Evolutionary conservation across 2,797 vertebrate species (phyloP).

Genomic region (Schizopygopsis pylzovi): DNA sequence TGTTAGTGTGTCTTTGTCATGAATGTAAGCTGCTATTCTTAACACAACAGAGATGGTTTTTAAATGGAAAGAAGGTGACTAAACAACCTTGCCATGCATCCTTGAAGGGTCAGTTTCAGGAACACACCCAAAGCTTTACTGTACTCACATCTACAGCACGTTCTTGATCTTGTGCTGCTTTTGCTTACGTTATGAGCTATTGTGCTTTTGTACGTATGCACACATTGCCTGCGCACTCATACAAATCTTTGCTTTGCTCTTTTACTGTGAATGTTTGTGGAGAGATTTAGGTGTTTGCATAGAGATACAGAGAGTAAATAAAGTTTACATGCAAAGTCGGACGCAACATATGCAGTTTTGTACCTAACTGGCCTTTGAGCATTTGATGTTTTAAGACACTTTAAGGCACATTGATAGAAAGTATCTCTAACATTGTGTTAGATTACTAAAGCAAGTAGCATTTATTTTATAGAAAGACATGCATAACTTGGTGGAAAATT

Average conservation of each 20-base stretch:
- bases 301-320: constrained; percentile 33
- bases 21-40: constrained; percentile 1
- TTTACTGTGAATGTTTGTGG: constrained; percentile 45
- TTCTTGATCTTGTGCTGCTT: constrained; percentile 9
- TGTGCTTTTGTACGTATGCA: constrained; percentile 20
- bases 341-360: background rate
- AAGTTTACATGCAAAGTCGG: constrained; percentile 13
- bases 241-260: constrained; percentile 43
- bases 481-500: background rate
- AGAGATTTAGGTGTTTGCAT: constrained; percentile 42
- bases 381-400: background rate
- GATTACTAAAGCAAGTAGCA: background rate
- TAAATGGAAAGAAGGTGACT: constrained; percentile 61
- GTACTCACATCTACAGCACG: constrained; percentile 4
- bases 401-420: background rate
- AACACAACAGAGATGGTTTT: background rate
- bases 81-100: constrained; percentile 42
- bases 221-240: constrained; percentile 11
- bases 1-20: background rate
- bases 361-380: background rate
- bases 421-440: background rate
- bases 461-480: background rate
- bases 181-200: constrained; percentile 26
- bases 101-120: constrained; percentile 50
- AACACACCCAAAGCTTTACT: constrained; percentile 51